phyloP scores from a whole-genome alignment of 1,140 invertebrate species.

The Cherax quadricarinatus region DNA sequence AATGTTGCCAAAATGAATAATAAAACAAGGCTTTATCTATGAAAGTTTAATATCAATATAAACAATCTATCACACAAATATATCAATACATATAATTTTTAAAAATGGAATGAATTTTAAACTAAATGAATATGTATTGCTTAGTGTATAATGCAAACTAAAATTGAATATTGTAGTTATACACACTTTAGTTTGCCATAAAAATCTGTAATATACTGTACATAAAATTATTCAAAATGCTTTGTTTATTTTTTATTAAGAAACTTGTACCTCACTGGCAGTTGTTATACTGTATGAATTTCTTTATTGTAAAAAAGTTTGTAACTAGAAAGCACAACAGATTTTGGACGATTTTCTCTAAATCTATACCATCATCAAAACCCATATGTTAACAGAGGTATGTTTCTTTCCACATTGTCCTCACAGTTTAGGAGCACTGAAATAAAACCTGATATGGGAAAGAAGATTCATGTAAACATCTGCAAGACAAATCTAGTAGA shows the following conservation, averaged over 20 bases:
- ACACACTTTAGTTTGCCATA: neutral
- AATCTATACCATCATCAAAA: neutral
- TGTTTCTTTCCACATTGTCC: too few species aligned
- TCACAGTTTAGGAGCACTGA: too few species aligned
- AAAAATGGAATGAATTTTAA: neutral
- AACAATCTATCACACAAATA: slow-evolving; percentile 4
- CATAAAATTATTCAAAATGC: neutral
- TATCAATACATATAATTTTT: neutral
- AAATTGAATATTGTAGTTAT: neutral
- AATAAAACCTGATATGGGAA: too few species aligned
- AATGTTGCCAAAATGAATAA: neutral
- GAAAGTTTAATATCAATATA: slow-evolving; percentile 3
- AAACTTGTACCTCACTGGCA: slow-evolving; percentile 14
- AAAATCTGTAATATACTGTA: neutral
- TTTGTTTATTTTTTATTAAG: neutral
- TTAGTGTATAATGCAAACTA: neutral
- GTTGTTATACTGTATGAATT: neutral
- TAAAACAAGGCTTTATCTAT: neutral
- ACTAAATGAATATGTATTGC: neutral
- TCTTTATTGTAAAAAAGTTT: neutral
- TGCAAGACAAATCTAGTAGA: neutral
- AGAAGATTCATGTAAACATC: too few species aligned
- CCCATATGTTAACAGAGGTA: neutral
- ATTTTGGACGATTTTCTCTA: neutral
- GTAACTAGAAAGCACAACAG: neutral